phyloP scores from a whole-genome alignment of 2,888 invertebrate genomes.

The Colletes collaris region DNA sequence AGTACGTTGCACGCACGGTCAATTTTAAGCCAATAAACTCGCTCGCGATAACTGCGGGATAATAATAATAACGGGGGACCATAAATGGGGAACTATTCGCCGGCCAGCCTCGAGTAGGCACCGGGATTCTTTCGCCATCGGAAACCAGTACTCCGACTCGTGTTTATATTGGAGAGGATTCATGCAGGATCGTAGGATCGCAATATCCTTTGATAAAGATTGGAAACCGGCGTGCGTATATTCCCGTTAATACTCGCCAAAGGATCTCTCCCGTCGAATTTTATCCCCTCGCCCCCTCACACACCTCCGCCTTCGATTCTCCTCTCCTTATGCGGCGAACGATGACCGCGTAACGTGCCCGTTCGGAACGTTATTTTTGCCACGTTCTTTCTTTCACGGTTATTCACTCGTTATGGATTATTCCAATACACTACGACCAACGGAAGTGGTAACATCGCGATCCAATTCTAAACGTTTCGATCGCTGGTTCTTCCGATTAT shows the following conservation, averaged over 20 bases:
- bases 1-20: slow-evolving; percentile 46
- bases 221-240: slow-evolving; percentile 56
- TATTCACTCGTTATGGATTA: no score
- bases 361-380: background rate
- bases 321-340: slow-evolving; percentile 36
- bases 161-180: slow-evolving; percentile 43
- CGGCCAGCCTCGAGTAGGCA: slow-evolving; percentile 12
- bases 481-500: no score
- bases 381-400: no score
- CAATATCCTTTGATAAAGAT: slow-evolving; percentile 59
- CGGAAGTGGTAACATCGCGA: no score
- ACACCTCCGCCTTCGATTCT: background rate
- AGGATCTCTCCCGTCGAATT: slow-evolving; percentile 55
- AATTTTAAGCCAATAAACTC: slow-evolving; percentile 56
- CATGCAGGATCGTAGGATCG: slow-evolving; percentile 31
- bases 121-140: slow-evolving; percentile 25
- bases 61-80: slow-evolving; percentile 42
- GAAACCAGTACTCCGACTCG: slow-evolving; percentile 9
- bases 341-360: slow-evolving; percentile 14
- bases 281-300: slow-evolving; percentile 29
- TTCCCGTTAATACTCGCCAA: slow-evolving; percentile 48
- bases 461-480: no score
- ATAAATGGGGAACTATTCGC: slow-evolving; percentile 45
- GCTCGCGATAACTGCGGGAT: slow-evolving; percentile 43
- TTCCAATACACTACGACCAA: no score